A percentile compares a stretch with the other conserved stretches of the same genome.
These are phyloP conservation scores for Amyelois transitella DNA, from an alignment of 1,140 invertebrate genomes.

Conservation along the genomic window DNA sequence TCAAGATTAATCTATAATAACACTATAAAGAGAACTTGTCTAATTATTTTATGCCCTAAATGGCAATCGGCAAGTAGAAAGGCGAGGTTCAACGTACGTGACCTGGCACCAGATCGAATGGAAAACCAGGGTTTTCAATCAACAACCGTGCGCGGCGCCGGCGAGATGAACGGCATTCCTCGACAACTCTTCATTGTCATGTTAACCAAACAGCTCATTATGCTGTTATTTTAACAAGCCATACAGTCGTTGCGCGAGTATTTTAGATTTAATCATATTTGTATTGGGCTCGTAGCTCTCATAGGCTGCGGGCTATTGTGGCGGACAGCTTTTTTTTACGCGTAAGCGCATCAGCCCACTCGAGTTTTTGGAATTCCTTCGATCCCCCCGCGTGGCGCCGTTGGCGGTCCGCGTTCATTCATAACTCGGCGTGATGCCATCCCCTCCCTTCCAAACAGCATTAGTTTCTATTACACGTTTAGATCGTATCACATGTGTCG, in stretches of 20 bases:
- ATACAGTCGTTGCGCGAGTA: constrained; percentile 21
- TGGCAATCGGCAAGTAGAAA: constrained; percentile 11
- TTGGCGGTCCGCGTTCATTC: constrained; percentile 59
- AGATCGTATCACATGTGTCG: constrained; percentile 35
- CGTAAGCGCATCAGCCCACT: constrained; percentile 44
- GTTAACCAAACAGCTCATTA: constrained; percentile 62
- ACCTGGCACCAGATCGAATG: constrained; percentile 48
- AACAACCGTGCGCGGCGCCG: constrained; percentile 25
- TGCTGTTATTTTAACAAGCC: constrained; percentile 64
- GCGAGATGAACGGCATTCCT: constrained; percentile 50
- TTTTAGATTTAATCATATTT: constrained; percentile 12
- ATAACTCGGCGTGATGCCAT: constrained; percentile 45
- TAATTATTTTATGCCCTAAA: constrained; percentile 15
- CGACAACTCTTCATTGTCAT: constrained; percentile 43
- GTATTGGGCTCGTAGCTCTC: constrained; percentile 19
- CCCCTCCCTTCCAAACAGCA: constrained; percentile 20
- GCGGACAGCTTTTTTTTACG: constrained; percentile 44
- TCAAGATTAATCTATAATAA: constrained; percentile 2
- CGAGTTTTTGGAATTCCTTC: constrained; percentile 65
- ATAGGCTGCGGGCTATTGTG: constrained; percentile 32
- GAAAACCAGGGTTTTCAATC: constrained; percentile 40
- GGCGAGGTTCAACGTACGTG: constrained; percentile 34
- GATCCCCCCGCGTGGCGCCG: constrained; percentile 15
- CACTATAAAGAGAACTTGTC: neutral
- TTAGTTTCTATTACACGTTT: constrained; percentile 22